A percentile compares a stretch with the other conserved stretches of the same genome.
phyloP scores from a whole-genome alignment of 2,888 invertebrate genomes.

The Lomographa bimaculata region DNA sequence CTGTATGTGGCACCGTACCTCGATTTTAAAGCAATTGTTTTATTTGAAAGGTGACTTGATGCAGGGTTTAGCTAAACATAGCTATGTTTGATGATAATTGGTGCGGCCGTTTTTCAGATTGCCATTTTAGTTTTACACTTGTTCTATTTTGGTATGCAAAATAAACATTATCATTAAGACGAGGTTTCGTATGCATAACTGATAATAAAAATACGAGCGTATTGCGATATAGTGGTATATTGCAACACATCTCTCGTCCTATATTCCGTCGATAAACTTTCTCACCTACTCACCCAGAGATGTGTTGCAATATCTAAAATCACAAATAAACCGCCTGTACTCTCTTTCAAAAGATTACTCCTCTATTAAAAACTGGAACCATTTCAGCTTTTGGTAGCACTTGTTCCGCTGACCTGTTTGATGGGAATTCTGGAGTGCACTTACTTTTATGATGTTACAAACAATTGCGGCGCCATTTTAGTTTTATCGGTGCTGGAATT shows the following conservation, averaged over 20 bases:
- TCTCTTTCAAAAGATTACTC: too few relatives aligned
- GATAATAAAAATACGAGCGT: conserved; percentile 12
- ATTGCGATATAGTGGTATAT: conserved; percentile 16
- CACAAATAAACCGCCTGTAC: conserved; percentile 45
- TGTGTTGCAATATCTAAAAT: conserved; percentile 48
- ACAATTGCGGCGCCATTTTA: conserved; percentile 9
- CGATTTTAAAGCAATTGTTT: too few relatives aligned
- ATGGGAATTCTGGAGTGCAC: conserved; percentile 16
- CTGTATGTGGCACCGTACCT: too few relatives aligned
- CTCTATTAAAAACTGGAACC: conserved; percentile 6
- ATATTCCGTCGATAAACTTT: conserved; percentile 51
- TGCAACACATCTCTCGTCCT: conserved; percentile 47
- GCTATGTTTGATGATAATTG: too few relatives aligned
- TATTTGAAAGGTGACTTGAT: too few relatives aligned
- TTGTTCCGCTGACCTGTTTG: conserved; percentile 14
- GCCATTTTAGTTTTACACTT: too few relatives aligned
- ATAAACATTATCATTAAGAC: too few relatives aligned
- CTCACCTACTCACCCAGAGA: conserved; percentile 25
- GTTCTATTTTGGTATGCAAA: too few relatives aligned
- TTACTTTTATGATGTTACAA: conserved; percentile 15
- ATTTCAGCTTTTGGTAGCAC: conserved; percentile 4
- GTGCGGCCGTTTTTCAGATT: too few relatives aligned
- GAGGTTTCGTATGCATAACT: too few relatives aligned
- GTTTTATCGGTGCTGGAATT: background rate
- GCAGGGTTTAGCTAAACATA: too few relatives aligned